Evolutionary conservation across 2,113 vertebrate genomes (phyloP), one percentile per base, ranked within the genome.

Genomic region (Argyrosomus japonicus): DNA sequence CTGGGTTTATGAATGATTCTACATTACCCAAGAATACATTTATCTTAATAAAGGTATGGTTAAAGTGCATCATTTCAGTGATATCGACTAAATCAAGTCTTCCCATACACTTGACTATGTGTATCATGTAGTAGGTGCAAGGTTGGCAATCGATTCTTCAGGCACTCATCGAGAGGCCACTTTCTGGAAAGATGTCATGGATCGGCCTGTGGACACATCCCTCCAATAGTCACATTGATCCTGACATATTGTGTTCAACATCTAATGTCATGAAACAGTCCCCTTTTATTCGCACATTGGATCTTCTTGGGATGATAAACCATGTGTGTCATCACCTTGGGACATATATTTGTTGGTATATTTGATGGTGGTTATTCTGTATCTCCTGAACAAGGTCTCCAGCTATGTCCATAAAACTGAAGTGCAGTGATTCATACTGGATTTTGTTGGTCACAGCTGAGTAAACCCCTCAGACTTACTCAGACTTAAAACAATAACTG

Each of bases 401-500:
- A 27, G 58, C 48, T 29, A 51, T 43, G 13, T 50, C 54, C 32
- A 27, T 8, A 32, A 19, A 18, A 53, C 53, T 19, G 23, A 6
- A 40, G 60, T n/a, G 25, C 25, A 21, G 36, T 27, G 32, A 21
- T 51, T 10, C 32, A 5, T 27, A 5, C 57, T 53, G 32, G 19
- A 69, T 45, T 54, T 45, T 68, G 40, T 67, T 74, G 72, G 72
- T 53, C 57, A 23, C 13, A 54, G 13, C 17, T 40, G 27, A 32
- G 50, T 5, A 67, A 47, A 64, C 25, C 48, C 23, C 23, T 1
- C 32, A 32, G 32, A 53, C 56, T 36, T 45, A 36, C 51, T n/a
- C 57, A 63, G 63, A 43, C 50, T n/a, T 1, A 60, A 83, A n/a
- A 43, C 19, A 56, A 23, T 73, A 40, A 75, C 47, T 53, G 62